A percentile compares a stretch with the other conserved stretches of the same genome.
Evolutionary conservation across 1,140 invertebrate species (phyloP).

Genomic region (Zaprionus ornatus): DNA sequence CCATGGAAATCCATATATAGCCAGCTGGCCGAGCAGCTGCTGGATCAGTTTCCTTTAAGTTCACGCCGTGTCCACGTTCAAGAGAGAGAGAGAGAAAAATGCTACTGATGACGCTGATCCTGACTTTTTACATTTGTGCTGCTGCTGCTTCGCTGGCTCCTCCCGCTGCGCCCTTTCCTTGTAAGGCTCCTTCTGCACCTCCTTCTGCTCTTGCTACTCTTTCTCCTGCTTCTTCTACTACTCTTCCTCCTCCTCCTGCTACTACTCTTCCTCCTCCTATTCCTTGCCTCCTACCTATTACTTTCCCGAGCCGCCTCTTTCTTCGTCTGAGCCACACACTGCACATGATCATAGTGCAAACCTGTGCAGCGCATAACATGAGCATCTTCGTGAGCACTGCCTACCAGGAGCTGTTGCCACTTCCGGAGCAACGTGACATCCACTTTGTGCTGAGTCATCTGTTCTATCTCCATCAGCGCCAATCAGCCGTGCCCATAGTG

Average conservation of each 20-base stretch:
- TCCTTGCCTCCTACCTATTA: background rate
- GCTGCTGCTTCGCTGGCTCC: background rate
- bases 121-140: background rate
- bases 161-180: too few species aligned
- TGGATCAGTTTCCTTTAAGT: background rate
- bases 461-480: background rate
- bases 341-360: constrained; percentile 28
- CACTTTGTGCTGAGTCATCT: constrained; percentile 12
- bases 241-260: background rate
- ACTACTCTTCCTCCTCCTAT: background rate
- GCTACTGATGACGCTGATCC: background rate
- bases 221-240: background rate
- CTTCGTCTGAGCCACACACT: constrained; percentile 9
- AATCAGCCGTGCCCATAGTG: constrained; percentile 32
- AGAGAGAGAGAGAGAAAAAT: background rate
- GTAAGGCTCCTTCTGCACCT: too few species aligned
- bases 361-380: constrained; percentile 28
- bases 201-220: background rate
- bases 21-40: background rate
- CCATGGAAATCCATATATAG: background rate
- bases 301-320: too few species aligned
- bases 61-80: background rate
- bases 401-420: constrained; percentile 32
- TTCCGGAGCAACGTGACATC: constrained; percentile 4
- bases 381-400: constrained; percentile 42